Evolutionary conservation across 2,888 invertebrate species (phyloP).

Genomic region (Agrenia bidenticulata): DNA sequence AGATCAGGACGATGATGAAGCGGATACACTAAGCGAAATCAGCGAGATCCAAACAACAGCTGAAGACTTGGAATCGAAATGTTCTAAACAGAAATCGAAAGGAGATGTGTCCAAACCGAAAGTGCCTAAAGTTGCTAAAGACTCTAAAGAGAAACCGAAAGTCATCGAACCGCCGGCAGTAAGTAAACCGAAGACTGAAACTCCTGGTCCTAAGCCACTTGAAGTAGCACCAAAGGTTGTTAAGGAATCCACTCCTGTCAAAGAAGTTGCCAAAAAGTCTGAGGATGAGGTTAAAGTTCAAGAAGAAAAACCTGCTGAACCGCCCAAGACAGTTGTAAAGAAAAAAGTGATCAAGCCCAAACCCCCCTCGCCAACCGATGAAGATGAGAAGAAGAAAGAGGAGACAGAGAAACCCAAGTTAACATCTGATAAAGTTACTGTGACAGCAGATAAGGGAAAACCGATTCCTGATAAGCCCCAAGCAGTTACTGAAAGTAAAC

Average conservation of each 20-base stretch:
- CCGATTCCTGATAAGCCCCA: slow-evolving; percentile 6
- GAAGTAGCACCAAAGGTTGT: slow-evolving; percentile 6
- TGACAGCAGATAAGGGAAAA: neutral
- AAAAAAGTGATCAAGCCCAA: slow-evolving; percentile 62
- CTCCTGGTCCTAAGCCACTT: neutral
- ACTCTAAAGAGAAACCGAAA: neutral
- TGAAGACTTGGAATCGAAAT: slow-evolving; percentile 39
- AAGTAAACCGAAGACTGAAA: slow-evolving; percentile 3
- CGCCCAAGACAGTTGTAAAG: slow-evolving; percentile 27
- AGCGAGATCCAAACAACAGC: slow-evolving; percentile 51
- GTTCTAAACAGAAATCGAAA: slow-evolving; percentile 11
- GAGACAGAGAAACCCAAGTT: neutral
- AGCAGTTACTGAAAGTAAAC: slow-evolving; percentile 13
- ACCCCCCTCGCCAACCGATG: slow-evolving; percentile 27
- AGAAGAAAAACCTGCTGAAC: slow-evolving; percentile 42
- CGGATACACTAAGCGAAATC: slow-evolving; percentile 51
- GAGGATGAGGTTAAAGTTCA: slow-evolving; percentile 29
- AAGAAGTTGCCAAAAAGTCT: slow-evolving; percentile 2
- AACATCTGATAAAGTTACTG: neutral
- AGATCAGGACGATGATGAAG: slow-evolving; percentile 43
- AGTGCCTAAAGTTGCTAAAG: neutral
- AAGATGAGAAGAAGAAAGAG: slow-evolving; percentile 57
- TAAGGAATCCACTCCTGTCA: slow-evolving; percentile 29
- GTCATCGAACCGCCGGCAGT: slow-evolving; percentile 27
- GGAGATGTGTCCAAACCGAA: slow-evolving; percentile 1